A percentile compares a stretch with the other conserved stretches of the same genome.
Conservation (phyloP, 2,888 invertebrate species). For the Callosobruchus maculatus region DNA sequence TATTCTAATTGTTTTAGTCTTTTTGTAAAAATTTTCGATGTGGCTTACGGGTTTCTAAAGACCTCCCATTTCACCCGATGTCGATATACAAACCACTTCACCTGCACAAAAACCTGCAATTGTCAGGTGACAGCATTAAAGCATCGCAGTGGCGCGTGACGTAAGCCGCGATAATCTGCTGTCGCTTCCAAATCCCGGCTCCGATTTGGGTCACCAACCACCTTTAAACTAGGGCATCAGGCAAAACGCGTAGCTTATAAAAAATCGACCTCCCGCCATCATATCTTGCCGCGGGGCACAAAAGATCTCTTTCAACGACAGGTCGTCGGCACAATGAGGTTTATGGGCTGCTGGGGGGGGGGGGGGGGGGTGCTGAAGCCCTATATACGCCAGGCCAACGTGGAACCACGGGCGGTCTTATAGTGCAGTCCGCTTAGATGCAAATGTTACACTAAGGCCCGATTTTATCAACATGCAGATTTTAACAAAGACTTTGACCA, state of each 20-base stretch:
- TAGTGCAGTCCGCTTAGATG: not conserved
- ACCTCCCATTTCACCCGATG: too few relatives aligned
- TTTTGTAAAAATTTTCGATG: too few relatives aligned
- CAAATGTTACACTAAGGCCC: too few relatives aligned
- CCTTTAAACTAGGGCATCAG: not conserved
- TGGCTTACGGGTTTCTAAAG: too few relatives aligned
- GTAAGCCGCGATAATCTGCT: not conserved
- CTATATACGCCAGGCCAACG: not conserved
- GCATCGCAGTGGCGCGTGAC: not conserved
- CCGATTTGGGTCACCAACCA: not conserved
- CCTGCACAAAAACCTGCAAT: not conserved
- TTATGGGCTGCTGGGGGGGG: not conserved
- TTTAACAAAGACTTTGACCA: too few relatives aligned
- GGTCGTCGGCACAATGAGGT: not conserved
- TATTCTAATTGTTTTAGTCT: too few relatives aligned
- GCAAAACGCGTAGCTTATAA: not conserved
- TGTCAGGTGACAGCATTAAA: not conserved
- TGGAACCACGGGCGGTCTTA: not conserved
- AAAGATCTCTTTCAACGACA: not conserved
- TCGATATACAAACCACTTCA: not conserved
- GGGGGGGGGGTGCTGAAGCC: not conserved
- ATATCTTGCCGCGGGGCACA: not conserved
- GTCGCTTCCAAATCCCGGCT: not conserved
- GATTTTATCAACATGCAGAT: too few relatives aligned
- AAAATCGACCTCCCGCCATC: not conserved